These are phyloP conservation scores for Fistularia commersonii DNA, from an alignment of 2,797 vertebrate genomes.

Conservation along the genomic window DNA sequence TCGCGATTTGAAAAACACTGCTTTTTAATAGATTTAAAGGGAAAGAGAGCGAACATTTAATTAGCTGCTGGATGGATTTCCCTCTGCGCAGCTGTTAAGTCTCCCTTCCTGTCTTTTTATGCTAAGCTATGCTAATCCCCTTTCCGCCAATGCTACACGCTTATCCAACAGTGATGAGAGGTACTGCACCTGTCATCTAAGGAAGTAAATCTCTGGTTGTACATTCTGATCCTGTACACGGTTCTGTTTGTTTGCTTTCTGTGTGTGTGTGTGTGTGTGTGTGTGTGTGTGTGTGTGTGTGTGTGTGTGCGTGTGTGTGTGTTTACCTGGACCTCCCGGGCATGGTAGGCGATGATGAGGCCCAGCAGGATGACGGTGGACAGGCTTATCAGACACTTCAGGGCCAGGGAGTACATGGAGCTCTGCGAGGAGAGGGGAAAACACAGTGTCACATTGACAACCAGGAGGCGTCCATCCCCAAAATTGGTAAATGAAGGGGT, in stretches of 20 bases:
- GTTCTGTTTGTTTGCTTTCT: no score
- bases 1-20: no score
- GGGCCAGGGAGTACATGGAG: slow-evolving; percentile 93
- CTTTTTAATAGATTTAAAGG: no score
- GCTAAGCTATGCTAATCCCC: background rate
- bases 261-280: no score
- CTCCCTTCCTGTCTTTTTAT: no score
- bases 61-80: background rate
- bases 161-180: slow-evolving; percentile 2
- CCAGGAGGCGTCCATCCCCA: background rate
- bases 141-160: background rate
- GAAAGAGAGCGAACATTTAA: background rate
- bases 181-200: no score
- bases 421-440: slow-evolving; percentile 70
- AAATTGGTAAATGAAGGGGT: no score
- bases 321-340: slow-evolving; percentile 93
- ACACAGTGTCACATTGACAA: background rate
- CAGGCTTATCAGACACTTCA: slow-evolving; percentile 98
- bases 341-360: slow-evolving; percentile 96
- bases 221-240: no score
- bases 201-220: no score
- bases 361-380: slow-evolving; percentile 95
- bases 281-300: no score
- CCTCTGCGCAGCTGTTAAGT: no score
- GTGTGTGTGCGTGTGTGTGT: background rate